These are phyloP conservation scores for Salvelinus sp. DNA, from an alignment of 2,113 vertebrate species.

Conservation along the genomic window DNA sequence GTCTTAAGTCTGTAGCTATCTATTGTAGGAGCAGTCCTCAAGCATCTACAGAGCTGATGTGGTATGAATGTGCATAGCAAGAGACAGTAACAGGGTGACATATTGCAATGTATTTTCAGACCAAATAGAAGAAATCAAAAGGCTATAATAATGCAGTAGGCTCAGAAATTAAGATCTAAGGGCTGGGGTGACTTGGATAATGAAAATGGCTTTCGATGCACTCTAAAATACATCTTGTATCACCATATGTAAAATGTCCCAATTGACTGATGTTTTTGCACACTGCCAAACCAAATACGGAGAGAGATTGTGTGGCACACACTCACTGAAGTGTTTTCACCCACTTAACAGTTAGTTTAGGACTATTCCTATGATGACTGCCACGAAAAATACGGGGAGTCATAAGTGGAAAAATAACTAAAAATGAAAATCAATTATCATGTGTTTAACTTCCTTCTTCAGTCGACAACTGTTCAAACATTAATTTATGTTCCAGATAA, in stretches of 20 bases:
- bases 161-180: background rate
- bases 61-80: slow-evolving; percentile 1
- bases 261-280: no score
- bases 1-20: background rate
- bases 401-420: background rate
- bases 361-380: background rate
- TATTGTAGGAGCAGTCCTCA: slow-evolving; percentile 21
- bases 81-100: slow-evolving; percentile 11
- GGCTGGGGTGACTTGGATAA: background rate
- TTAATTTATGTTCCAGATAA: slow-evolving; percentile 28
- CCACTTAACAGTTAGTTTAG: background rate
- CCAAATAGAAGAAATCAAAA: background rate
- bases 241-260: no score
- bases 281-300: background rate
- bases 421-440: slow-evolving; percentile 17
- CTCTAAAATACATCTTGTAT: background rate
- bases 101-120: background rate
- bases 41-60: slow-evolving; percentile 3
- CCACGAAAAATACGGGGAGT: background rate
- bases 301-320: background rate
- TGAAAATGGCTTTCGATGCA: background rate
- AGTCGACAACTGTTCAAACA: slow-evolving; percentile 29
- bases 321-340: background rate
- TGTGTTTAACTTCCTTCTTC: slow-evolving; percentile 15
- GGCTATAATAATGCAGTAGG: slow-evolving; percentile 3